Evolutionary conservation across 1,140 invertebrate species (phyloP).

Genomic region (Sinonovacula constricta): DNA sequence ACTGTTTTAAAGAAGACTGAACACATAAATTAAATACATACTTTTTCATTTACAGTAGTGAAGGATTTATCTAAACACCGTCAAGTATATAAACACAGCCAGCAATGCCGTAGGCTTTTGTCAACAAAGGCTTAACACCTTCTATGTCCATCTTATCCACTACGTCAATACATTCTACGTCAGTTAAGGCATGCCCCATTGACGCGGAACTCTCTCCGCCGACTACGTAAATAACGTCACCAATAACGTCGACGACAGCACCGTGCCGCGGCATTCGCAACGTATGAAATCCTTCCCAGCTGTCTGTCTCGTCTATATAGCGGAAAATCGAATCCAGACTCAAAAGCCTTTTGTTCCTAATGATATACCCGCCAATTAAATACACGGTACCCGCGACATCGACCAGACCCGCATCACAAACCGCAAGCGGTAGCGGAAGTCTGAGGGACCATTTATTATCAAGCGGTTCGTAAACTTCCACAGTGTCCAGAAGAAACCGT

Average conservation of each 20-base stretch:
- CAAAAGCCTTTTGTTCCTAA: constrained; percentile 15
- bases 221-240: constrained; percentile 12
- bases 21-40: too few relatives aligned
- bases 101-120: constrained; percentile 5
- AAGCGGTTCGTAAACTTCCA: constrained; percentile 37
- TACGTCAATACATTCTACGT: constrained; percentile 29
- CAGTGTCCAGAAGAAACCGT: constrained; percentile 13
- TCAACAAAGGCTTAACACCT: constrained; percentile 17
- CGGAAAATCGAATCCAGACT: constrained; percentile 32
- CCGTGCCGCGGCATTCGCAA: constrained; percentile 21
- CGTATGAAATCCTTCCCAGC: constrained; percentile 12
- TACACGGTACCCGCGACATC: constrained; percentile 26
- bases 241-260: constrained; percentile 15
- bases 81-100: constrained; percentile 9
- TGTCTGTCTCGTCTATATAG: constrained; percentile 38
- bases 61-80: too few relatives aligned
- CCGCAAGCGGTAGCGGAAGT: constrained; percentile 32
- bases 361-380: constrained; percentile 37
- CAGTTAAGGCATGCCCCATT: not conserved
- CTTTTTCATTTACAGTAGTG: too few relatives aligned
- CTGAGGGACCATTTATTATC: not conserved
- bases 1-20: too few relatives aligned
- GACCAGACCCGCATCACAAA: constrained; percentile 22
- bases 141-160: not conserved
- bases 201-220: constrained; percentile 31